phyloP scores from a whole-genome alignment of 2,113 vertebrate genomes.

The Parus major region DNA sequence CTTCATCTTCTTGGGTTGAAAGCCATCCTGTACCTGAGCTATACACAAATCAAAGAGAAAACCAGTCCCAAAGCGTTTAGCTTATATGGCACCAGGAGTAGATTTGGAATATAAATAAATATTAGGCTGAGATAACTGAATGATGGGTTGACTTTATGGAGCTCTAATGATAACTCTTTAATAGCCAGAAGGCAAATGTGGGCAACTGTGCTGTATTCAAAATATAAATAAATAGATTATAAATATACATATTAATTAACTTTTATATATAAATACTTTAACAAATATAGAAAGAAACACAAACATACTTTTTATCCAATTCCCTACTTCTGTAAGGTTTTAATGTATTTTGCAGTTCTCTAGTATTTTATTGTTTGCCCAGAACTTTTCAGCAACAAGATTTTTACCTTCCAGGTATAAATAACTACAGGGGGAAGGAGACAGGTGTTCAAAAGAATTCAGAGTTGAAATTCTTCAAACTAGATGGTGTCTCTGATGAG shows the following conservation, averaged over 20 bases:
- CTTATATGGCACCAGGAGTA: not conserved
- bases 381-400: not conserved
- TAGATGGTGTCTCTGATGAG: constrained; percentile 17
- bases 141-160: not conserved
- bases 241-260: not conserved
- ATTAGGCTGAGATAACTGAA: not conserved
- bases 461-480: not conserved
- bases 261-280: not conserved
- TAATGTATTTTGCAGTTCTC: not conserved
- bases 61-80: accelerated
- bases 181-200: not conserved
- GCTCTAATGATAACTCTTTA: not conserved
- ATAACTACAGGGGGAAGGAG: not conserved
- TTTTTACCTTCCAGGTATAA: constrained; percentile 16
- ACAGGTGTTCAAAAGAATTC: constrained; percentile 27
- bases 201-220: not conserved
- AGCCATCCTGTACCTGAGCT: not conserved
- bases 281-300: not conserved
- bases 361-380: not conserved
- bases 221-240: not conserved
- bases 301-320: not conserved
- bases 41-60: not conserved
- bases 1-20: not conserved
- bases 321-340: not conserved
- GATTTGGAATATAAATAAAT: not conserved